phyloP scores from a whole-genome alignment of 1,140 invertebrate genomes.

The Drosophila elegans region DNA sequence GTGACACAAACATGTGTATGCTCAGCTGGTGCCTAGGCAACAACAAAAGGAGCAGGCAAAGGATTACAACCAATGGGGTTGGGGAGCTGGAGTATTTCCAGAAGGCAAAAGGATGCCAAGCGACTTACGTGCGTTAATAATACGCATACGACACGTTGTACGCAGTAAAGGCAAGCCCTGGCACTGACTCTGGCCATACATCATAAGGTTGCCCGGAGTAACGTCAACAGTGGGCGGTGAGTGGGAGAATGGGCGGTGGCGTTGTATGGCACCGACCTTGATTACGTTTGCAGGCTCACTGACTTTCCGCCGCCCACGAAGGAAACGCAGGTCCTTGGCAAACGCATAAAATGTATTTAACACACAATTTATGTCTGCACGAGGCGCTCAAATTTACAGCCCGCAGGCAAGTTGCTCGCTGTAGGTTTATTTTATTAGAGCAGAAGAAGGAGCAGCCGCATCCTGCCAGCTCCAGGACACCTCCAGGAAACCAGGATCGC shows the following conservation, averaged over 20 bases:
- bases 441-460: conserved; percentile 26
- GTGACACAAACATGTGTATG: conserved; percentile 81
- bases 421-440: conserved; percentile 78
- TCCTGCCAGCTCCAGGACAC: conserved; percentile 28
- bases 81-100: not conserved
- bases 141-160: conserved; percentile 74
- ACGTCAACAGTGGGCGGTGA: conserved; percentile 46
- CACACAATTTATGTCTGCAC: conserved; percentile 81
- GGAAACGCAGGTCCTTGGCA: conserved; percentile 37
- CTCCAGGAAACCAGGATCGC: conserved; percentile 1
- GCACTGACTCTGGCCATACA: conserved; percentile 56
- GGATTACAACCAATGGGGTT: conserved; percentile 54
- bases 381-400: conserved; percentile 79
- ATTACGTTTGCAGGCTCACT: conserved; percentile 77
- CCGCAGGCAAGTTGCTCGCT: conserved; percentile 58
- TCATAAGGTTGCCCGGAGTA: conserved; percentile 57
- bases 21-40: conserved; percentile 64
- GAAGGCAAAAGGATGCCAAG: conserved; percentile 6
- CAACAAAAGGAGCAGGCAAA: conserved; percentile 72
- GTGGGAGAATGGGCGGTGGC: not conserved
- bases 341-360: conserved; percentile 83
- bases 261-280: conserved; percentile 55
- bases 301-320: conserved; percentile 37
- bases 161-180: conserved; percentile 41
- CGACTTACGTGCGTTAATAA: conserved; percentile 76